Conservation (phyloP, 30 jellyfish, hydroid and myxozoan species). For the Cassiopea andromeda region DNA sequence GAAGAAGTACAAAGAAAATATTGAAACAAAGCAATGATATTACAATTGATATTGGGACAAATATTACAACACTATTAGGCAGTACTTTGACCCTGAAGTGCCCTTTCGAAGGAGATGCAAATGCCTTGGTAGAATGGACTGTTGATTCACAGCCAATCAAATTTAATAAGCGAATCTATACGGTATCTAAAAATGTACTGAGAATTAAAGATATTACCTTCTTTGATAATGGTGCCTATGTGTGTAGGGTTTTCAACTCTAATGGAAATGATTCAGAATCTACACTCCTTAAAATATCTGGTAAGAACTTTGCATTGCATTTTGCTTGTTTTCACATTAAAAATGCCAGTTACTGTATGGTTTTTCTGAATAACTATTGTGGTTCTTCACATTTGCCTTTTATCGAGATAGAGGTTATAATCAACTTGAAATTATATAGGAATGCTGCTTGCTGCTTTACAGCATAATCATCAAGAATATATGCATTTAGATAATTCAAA, state of each 20-base stretch:
- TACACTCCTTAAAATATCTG: conserved; percentile 56
- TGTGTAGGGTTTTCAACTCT: conserved; percentile 75
- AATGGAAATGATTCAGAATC: conserved; percentile 77
- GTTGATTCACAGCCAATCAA: conserved; percentile 70
- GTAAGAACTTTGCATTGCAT: conserved; percentile 25
- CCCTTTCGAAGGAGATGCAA: conserved; percentile 80
- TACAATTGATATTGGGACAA: conserved; percentile 79
- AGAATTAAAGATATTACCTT: conserved; percentile 63
- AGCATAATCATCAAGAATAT: no score
- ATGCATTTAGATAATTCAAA: no score
- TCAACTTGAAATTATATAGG: no score
- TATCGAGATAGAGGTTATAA: no score
- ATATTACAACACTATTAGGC: conserved; percentile 79
- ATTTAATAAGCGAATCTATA: conserved; percentile 61
- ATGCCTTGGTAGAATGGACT: conserved; percentile 71
- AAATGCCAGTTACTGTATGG: no score
- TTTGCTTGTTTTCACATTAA: no score
- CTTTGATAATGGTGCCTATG: conserved; percentile 88
- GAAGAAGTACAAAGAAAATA: conserved; percentile 22
- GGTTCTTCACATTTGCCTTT: no score
- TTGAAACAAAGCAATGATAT: conserved; percentile 35
- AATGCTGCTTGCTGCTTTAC: no score
- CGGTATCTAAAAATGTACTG: conserved; percentile 38
- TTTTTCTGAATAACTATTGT: no score
- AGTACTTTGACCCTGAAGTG: conserved; percentile 70